These are phyloP conservation scores for Platyura marginata DNA, from an alignment of 1,140 invertebrate genomes.

Conservation along the genomic window DNA sequence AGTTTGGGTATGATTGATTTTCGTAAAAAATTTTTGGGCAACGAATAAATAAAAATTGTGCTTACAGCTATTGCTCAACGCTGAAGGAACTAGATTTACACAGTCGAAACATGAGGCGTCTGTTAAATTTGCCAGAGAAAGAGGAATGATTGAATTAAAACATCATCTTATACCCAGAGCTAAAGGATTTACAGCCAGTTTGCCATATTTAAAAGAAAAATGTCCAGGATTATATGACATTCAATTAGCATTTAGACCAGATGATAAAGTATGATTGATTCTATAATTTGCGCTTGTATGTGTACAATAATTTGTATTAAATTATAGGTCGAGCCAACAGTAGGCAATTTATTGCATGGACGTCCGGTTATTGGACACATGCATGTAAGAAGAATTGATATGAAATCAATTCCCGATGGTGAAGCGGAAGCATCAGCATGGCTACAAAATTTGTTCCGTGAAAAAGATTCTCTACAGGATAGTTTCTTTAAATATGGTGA, in stretches of 20 bases:
- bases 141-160: constrained; percentile 67
- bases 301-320: too few relatives aligned
- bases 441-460: constrained; percentile 42
- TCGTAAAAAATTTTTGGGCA: too few relatives aligned
- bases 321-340: constrained; percentile 55
- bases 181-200: constrained; percentile 69
- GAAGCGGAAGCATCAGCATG: constrained; percentile 62
- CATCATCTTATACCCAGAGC: constrained; percentile 86
- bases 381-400: constrained; percentile 61
- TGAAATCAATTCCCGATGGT: constrained; percentile 59
- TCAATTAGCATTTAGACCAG: constrained; percentile 55
- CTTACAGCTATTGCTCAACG: constrained; percentile 68
- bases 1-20: constrained; percentile 58
- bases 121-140: constrained; percentile 69
- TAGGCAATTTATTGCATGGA: constrained; percentile 67
- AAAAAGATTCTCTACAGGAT: constrained; percentile 58
- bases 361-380: constrained; percentile 55
- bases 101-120: constrained; percentile 71
- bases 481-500: constrained; percentile 67
- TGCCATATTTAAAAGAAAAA: constrained; percentile 50
- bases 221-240: constrained; percentile 74
- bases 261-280: too few relatives aligned
- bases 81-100: constrained; percentile 89
- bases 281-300: too few relatives aligned
- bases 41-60: background rate